These are phyloP conservation scores for Laodelphax striatellus DNA, from an alignment of 1,140 invertebrate species.

Conservation along the genomic window DNA sequence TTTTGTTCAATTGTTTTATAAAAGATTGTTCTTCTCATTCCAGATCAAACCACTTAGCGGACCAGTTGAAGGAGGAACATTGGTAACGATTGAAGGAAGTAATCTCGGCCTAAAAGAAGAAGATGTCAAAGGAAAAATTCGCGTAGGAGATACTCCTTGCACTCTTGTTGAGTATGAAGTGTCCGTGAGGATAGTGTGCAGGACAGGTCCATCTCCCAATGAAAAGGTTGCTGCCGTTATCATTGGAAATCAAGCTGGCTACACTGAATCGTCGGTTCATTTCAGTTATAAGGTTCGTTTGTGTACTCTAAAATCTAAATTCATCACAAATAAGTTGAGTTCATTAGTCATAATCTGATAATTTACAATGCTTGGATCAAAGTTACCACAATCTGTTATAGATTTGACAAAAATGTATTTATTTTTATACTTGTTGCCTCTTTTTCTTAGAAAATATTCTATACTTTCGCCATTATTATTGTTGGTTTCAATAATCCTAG, in stretches of 20 bases:
- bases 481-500: too few species aligned
- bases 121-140: slow-evolving; percentile 84
- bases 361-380: too few species aligned
- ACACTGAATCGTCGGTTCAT: slow-evolving; percentile 74
- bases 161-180: slow-evolving; percentile 80
- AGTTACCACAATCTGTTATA: too few species aligned
- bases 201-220: slow-evolving; percentile 59
- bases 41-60: slow-evolving; percentile 87
- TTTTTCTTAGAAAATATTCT: neutral
- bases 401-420: neutral
- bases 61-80: slow-evolving; percentile 89
- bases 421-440: neutral
- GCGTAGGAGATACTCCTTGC: slow-evolving; percentile 82
- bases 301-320: too few species aligned
- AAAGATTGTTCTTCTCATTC: slow-evolving; percentile 17
- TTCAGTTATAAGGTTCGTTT: slow-evolving; percentile 67
- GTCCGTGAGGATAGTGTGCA: slow-evolving; percentile 81
- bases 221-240: slow-evolving; percentile 70
- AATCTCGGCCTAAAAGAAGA: slow-evolving; percentile 84
- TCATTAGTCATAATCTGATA: too few species aligned
- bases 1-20: too few species aligned
- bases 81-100: slow-evolving; percentile 90
- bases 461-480: neutral
- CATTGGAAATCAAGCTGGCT: slow-evolving; percentile 80
- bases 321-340: too few species aligned